Evolutionary conservation across 1,140 invertebrate genomes (phyloP), one percentile per base, ranked within the genome.

Genomic region (Leptinotarsa lineolata): DNA sequence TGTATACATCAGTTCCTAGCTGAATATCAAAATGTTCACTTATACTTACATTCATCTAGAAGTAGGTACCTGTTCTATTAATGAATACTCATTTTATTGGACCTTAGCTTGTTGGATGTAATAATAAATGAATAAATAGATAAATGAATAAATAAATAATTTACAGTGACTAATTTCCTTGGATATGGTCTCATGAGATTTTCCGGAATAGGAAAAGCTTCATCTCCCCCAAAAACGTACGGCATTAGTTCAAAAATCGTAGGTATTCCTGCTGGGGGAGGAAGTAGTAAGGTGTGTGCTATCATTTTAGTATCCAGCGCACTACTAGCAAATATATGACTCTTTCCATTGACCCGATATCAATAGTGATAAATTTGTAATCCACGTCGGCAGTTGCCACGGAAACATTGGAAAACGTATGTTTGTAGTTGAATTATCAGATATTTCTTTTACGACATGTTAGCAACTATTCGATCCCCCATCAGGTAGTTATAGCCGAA

Each of bases 171-270:
- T 54, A 78, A 20, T 54, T 77, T 74, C 21, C 79, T 77, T 20
- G 84, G 82, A 78, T 84, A 88, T 54, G 86, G 85, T 68, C 81
- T 77, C 85, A 88, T 85, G 68, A 87, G 72, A 73, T 84, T 65
- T 45, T 72, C 67, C 64, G 46, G 59, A 39, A 87, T 77, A 63
- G 83, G 78, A 78, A 88, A 88, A 22, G 85, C 85, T 68, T 83
- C 84, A 81, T 88, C 86, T 72, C 72, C 73, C 64, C 74, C 66
- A 59, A 74, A 60, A 54, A 77, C 75, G 72, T 70, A 76, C 20
- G 74, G 64, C 18, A 59, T 59, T 15, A 39, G 46, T 5, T 59
- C 60, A 4, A 12, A 11, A 67, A 72, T 12, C 68, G 63, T 22
- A 48, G 63, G 64, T 30, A 72, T 30, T 68, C 2, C 13, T 48